These are phyloP conservation scores for Gobionotothen gibberifrons DNA, from an alignment of 2,797 vertebrate genomes.

Conservation along the genomic window DNA sequence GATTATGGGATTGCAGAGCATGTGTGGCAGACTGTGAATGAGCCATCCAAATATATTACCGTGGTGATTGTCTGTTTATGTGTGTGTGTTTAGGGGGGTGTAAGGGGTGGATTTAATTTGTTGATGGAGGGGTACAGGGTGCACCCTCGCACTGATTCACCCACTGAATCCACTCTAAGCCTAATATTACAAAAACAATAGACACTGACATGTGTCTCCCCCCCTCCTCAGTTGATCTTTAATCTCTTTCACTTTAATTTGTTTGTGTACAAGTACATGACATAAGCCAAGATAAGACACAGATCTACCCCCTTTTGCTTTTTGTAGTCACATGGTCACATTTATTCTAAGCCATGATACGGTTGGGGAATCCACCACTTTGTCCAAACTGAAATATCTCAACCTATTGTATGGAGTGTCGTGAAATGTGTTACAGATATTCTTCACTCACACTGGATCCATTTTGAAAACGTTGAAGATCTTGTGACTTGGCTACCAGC, in stretches of 20 bases:
- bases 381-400: background rate
- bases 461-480: background rate
- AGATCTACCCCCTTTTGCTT: background rate
- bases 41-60: constrained; percentile 63
- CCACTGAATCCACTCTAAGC: constrained; percentile 63
- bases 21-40: constrained; percentile 64
- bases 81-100: constrained; percentile 22
- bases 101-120: constrained; percentile 73
- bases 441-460: background rate
- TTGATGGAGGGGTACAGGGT: constrained; percentile 59
- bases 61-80: constrained; percentile 19
- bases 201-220: constrained; percentile 60
- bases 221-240: constrained; percentile 30
- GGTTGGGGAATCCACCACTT: background rate
- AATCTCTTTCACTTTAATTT: constrained; percentile 70
- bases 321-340: background rate
- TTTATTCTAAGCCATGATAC: background rate
- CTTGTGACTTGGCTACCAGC: background rate
- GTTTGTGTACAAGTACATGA: constrained; percentile 40
- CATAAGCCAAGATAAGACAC: constrained; percentile 34
- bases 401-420: background rate
- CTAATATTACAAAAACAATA: constrained; percentile 63
- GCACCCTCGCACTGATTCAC: constrained; percentile 41
- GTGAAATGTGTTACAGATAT: background rate
- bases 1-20: constrained; percentile 81